Evolutionary conservation across 2,113 vertebrate species (phyloP), one percentile per base, ranked within the genome.

Genomic region (Lycocorax pyrrhopterus): DNA sequence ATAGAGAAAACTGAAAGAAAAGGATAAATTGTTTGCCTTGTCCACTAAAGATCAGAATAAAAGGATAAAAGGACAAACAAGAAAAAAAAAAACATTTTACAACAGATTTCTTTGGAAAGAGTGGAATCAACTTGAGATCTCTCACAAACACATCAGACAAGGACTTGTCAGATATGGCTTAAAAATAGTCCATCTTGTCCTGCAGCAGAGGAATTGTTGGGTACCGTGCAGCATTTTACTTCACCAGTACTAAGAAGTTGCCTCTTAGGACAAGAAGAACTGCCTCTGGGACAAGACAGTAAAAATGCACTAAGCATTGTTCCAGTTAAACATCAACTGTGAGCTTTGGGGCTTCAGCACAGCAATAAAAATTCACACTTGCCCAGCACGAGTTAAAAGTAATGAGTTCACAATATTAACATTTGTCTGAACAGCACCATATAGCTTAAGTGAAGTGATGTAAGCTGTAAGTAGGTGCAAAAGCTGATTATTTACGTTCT

Each of bases 381-480:
- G 10, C 17, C 29, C 64, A 89, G 29, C n/a, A 77, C 0, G 0
- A 69, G 20, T 19, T 46, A 37, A 75, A 55, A 43, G 7, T 2
- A 44, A 43, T 10, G 7, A 35, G 9, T 41, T 68, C 69, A 78
- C 67, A 75, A 72, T 16, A 66, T 12, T 35, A 84, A 23, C 51
- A 62, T 73, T 53, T 81, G 21, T 41, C 53, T 71, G 33, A 58
- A 63, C 4, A 64, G 67, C 43, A 77, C 41, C 60, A n/a, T 73
- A 60, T 2, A 75, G 30, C 27, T 72, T 41, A 62, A 71, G 62
- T 41, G 23, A 81, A 84, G 30, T 37, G 13, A 89, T 35, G 12
- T 19, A 60, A 88, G 12, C 67, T 80, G 32, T 67, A 67, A 95
- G 51, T 11, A 69, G 56, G 80, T 32, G 43, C 59, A 96, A 87